Evolutionary conservation across 1,140 invertebrate genomes (phyloP), one percentile per base, ranked within the genome.

Genomic region (Drosophila cardini): DNA sequence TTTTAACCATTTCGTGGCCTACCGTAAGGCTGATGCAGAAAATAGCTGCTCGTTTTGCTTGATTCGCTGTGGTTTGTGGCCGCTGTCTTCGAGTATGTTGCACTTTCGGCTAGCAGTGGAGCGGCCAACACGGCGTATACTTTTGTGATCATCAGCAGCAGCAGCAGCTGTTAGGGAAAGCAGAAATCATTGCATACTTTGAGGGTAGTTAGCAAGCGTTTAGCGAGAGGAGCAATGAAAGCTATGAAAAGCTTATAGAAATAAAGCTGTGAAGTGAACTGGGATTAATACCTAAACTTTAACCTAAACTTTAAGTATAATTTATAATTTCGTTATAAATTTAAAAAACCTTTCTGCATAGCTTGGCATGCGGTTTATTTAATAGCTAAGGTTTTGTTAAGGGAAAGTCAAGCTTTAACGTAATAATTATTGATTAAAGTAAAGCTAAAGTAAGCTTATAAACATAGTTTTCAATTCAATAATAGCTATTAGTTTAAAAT

Each of bases 21-120:
- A 91, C 90, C 90, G 18, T 90, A 90, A 1, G 82, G 84, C 53
- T 92, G 71, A 32, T 78, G 85, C 18, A 71, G 56, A 73, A 89
- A 90, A 73, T 92, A 92, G 26, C 84, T 84, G 58, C 62, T 85
- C 9, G 69, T 55, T 57, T 70, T 80, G 58, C 55, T 74, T 16
- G 55, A 72, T 11, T 9, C 67, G 10, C 36, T 55, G 13, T 43
- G 46, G 40, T 76, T 77, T 64, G 50, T 55, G 2, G 21, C 50
- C 6, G 48, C 21, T 34, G 85, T 58, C 52, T 61, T 55, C 2
- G 53, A 11, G 71, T 79, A 75, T 68, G 58, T 78, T 55, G 70
- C 69, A 58, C 36, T 77, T 52, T 52, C 65, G 42, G 13, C 21
- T 11, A 50, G 18, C 46, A 74, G 18, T 30, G 72, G 45, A 4